These are phyloP conservation scores for Lathronympha strigana DNA, from an alignment of 2,888 invertebrate genomes.

Conservation along the genomic window DNA sequence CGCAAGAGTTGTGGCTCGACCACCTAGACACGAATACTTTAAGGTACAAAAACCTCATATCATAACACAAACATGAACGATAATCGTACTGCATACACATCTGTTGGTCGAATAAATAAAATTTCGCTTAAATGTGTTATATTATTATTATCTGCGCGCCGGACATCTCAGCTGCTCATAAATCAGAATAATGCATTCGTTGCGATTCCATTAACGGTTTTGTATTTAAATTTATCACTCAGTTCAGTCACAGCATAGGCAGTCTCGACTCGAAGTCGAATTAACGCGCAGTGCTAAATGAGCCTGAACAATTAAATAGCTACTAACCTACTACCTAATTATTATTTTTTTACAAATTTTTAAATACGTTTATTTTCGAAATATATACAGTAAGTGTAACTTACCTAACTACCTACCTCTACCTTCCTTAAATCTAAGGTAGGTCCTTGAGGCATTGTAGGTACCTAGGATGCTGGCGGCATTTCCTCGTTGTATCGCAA, in stretches of 20 bases:
- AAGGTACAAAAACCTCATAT: background rate
- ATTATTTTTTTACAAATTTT: too few species aligned
- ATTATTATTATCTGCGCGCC: too few species aligned
- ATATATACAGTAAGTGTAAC: too few species aligned
- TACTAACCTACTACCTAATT: too few species aligned
- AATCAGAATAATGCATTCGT: slow-evolving; percentile 37
- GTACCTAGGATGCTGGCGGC: too few species aligned
- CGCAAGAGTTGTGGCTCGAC: too few species aligned
- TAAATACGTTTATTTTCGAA: too few species aligned
- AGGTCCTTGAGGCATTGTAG: too few species aligned
- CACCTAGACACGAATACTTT: too few species aligned
- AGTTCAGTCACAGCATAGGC: slow-evolving; percentile 2
- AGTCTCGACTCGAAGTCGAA: slow-evolving; percentile 1
- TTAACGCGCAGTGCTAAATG: background rate
- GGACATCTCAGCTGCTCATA: slow-evolving; percentile 33
- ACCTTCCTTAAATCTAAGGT: too few species aligned
- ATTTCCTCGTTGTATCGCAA: too few species aligned
- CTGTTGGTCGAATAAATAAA: slow-evolving; percentile 23
- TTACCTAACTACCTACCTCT: too few species aligned
- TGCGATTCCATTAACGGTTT: slow-evolving; percentile 34
- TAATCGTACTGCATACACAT: background rate
- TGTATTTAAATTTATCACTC: slow-evolving; percentile 28
- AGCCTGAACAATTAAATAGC: background rate
- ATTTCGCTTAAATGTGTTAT: slow-evolving; percentile 15
- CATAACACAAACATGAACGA: background rate